Evolutionary conservation across 2,113 vertebrate species (phyloP).

Genomic region (Lasiurus borealis): DNA sequence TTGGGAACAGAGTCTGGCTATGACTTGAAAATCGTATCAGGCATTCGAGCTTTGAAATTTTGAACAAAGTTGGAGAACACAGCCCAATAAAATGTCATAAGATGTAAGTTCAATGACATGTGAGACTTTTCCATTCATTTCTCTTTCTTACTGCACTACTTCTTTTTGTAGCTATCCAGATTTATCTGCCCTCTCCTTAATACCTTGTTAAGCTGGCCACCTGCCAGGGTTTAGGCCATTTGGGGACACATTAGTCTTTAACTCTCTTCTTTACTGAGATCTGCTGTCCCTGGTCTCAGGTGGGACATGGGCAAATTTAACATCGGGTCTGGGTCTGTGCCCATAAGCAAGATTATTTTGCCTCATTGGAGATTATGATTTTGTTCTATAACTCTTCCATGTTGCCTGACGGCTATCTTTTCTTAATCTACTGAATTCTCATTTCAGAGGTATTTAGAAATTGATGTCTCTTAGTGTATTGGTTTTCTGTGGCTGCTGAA

Average conservation of each 20-base stretch:
- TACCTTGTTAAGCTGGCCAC: conserved; percentile 41
- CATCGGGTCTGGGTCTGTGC: not conserved
- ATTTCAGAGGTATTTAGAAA: conserved; percentile 19
- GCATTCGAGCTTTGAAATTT: conserved; percentile 33
- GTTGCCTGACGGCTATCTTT: not conserved
- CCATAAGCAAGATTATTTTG: not conserved
- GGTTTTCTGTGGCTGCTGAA: conserved; percentile 4
- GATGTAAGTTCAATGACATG: not conserved
- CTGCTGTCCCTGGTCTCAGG: conserved; percentile 19
- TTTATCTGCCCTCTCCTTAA: conserved; percentile 18
- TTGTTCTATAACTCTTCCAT: not conserved
- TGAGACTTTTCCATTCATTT: not conserved
- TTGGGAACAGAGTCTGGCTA: not conserved
- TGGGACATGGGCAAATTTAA: not conserved
- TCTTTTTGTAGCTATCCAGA: conserved; percentile 42
- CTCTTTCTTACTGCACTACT: not conserved
- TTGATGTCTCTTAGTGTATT: not conserved
- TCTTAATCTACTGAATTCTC: not conserved
- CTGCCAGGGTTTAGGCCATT: conserved; percentile 42
- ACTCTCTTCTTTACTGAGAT: not conserved
- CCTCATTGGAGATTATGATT: not conserved
- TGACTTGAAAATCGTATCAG: not conserved
- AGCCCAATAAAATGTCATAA: not conserved
- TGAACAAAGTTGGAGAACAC: not conserved
- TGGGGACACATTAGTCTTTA: conserved; percentile 41